A percentile compares a stretch with the other conserved stretches of the same genome.
These are phyloP conservation scores for Setipinna tenuifilis DNA, from an alignment of 2,797 vertebrate genomes.

Conservation along the genomic window DNA sequence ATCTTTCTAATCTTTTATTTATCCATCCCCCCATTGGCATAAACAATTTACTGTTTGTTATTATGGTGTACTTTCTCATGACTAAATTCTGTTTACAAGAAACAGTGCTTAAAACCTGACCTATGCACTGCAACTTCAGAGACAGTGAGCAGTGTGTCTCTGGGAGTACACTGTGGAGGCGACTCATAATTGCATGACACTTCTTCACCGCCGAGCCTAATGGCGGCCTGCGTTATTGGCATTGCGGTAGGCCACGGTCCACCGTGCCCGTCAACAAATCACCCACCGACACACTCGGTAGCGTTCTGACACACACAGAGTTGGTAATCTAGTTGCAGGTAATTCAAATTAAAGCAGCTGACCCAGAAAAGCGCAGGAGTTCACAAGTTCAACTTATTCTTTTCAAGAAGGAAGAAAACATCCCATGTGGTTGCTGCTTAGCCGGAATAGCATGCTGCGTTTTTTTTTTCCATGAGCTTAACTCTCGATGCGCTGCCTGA, in stretches of 20 bases:
- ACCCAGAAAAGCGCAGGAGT: neutral
- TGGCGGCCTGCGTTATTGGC: neutral
- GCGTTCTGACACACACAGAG: neutral
- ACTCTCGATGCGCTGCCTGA: neutral
- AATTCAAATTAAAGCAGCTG: neutral
- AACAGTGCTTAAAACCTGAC: neutral
- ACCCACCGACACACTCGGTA: neutral
- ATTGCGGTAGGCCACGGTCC: neutral
- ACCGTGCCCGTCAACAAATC: neutral
- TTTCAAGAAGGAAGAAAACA: neutral
- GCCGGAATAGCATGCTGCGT: neutral
- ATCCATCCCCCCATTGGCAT: neutral
- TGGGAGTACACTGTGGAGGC: neutral
- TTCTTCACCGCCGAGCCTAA: neutral
- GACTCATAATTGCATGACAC: too few species aligned
- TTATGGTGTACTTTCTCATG: neutral
- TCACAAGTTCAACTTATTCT: slow-evolving; percentile 1
- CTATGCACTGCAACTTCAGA: neutral
- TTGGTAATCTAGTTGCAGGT: slow-evolving; percentile 3
- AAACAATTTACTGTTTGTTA: neutral
- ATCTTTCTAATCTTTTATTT: neutral
- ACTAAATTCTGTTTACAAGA: neutral
- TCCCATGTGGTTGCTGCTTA: neutral
- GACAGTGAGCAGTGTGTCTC: neutral
- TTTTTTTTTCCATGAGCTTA: neutral